Evolutionary conservation across 2,113 vertebrate genomes (phyloP).

Genomic region (Etheostoma spectabile): DNA sequence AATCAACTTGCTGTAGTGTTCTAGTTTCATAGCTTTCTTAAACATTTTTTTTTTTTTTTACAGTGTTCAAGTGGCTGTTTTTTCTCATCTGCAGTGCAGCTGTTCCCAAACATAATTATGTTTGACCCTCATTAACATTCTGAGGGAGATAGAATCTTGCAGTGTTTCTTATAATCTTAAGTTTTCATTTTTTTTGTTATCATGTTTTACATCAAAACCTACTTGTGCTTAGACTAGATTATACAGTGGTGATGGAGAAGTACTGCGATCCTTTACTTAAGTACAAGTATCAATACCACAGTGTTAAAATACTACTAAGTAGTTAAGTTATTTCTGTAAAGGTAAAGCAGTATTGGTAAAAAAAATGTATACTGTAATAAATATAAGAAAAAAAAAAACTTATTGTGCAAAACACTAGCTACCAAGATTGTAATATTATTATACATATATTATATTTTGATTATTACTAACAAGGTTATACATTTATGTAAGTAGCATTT

Average conservation of each 20-base stretch:
- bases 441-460: neutral
- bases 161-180: neutral
- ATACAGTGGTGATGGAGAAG: neutral
- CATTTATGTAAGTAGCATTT: neutral
- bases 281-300: neutral
- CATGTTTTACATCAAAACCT: neutral
- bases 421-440: too few species aligned
- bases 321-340: neutral
- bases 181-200: neutral
- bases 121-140: slow-evolving; percentile 41
- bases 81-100: slow-evolving; percentile 41
- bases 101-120: slow-evolving; percentile 32
- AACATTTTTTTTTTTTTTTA: neutral
- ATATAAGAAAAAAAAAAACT: neutral
- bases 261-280: neutral
- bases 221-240: neutral
- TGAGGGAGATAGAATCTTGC: slow-evolving; percentile 7
- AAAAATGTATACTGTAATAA: neutral
- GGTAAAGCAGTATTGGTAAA: too few species aligned
- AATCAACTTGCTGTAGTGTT: neutral
- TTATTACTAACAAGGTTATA: neutral
- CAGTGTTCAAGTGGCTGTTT: slow-evolving; percentile 12
- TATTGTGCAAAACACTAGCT: neutral
- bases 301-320: neutral
- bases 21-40: neutral